A percentile compares a stretch with the other conserved stretches of the same genome.
Evolutionary conservation across 2,888 invertebrate genomes (phyloP).

Genomic region (Chrysotoxum bicinctum): DNA sequence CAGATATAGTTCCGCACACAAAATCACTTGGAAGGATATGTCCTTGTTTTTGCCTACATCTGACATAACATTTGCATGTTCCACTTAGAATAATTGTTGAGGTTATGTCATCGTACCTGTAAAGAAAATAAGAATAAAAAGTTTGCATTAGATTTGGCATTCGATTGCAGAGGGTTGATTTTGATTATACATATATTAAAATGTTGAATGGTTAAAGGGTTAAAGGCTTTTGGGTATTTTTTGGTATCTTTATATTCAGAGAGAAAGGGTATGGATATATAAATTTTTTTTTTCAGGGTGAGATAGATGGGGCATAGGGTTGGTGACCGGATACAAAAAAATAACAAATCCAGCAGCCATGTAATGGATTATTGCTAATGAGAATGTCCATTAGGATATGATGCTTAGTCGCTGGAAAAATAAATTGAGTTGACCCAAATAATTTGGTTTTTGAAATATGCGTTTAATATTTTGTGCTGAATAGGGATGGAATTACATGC

Average conservation of each 20-base stretch:
- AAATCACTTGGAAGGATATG: slow-evolving; percentile 40
- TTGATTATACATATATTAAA: slow-evolving; percentile 25
- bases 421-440: slow-evolving; percentile 60
- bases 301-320: neutral
- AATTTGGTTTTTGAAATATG: slow-evolving; percentile 21
- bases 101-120: slow-evolving; percentile 61
- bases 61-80: slow-evolving; percentile 45
- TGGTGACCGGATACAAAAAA: slow-evolving; percentile 25
- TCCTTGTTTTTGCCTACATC: slow-evolving; percentile 22
- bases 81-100: slow-evolving; percentile 33
- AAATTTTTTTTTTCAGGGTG: neutral
- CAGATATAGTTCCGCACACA: slow-evolving; percentile 25
- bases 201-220: neutral
- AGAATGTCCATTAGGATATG: slow-evolving; percentile 68
- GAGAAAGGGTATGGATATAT: neutral
- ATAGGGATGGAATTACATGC: neutral
- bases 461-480: neutral
- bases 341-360: slow-evolving; percentile 16
- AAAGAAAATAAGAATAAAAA: slow-evolving; percentile 49
- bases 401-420: slow-evolving; percentile 62
- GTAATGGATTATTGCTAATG: slow-evolving; percentile 64
- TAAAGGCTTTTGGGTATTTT: slow-evolving; percentile 21
- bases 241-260: neutral
- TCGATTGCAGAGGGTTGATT: slow-evolving; percentile 48
- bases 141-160: slow-evolving; percentile 54